Conservation (phyloP, 2,113 vertebrate species). For the Epinephelus cyanopodus region DNA sequence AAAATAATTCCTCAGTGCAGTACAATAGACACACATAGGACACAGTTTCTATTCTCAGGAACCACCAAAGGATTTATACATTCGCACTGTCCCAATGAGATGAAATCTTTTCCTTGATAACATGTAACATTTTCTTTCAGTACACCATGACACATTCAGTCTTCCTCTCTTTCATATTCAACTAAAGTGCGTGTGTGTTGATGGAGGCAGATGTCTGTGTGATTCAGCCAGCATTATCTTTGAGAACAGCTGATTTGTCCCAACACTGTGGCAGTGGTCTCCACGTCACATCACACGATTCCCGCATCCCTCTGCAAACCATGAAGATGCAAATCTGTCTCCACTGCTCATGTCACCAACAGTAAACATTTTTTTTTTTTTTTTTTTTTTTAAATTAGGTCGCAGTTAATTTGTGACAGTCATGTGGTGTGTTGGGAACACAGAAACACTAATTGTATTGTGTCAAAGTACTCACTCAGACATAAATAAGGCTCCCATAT, state of each 20-base stretch:
- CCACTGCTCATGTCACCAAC: not conserved
- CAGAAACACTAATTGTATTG: not conserved
- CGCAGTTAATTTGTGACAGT: not conserved
- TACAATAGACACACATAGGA: too few species aligned
- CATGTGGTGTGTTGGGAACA: not conserved
- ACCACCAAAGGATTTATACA: too few species aligned
- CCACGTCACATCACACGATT: not conserved
- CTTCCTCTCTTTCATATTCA: not conserved
- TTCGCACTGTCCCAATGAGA: too few species aligned
- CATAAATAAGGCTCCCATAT: slow-evolving; percentile 3
- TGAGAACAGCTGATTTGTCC: slow-evolving; percentile 3
- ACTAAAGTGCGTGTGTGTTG: not conserved
- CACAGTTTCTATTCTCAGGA: too few species aligned
- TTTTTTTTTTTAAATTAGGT: not conserved
- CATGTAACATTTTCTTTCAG: too few species aligned
- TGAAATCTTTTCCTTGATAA: too few species aligned
- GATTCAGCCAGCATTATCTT: not conserved
- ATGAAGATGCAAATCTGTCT: not conserved
- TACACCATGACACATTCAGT: too few species aligned
- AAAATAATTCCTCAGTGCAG: too few species aligned
- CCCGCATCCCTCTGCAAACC: not conserved
- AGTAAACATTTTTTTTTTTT: not conserved
- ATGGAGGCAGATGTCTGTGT: not conserved
- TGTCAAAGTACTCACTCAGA: not conserved
- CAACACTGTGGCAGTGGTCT: not conserved